Conservation (phyloP, 2,797 vertebrate species). For the Dipus sagitta region DNA sequence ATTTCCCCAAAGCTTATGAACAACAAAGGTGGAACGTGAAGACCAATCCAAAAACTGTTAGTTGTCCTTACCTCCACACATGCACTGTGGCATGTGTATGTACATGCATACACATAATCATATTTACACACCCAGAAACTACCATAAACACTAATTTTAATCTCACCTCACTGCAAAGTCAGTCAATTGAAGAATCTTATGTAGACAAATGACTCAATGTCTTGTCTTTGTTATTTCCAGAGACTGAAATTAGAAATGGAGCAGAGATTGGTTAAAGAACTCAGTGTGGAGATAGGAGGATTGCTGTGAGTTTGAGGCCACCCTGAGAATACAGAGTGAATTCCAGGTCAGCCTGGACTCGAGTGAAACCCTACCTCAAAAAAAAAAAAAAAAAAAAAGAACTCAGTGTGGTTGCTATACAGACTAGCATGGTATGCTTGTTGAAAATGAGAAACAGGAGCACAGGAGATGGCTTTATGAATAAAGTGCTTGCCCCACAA, state of each 20-base stretch:
- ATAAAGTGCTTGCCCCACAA: no score
- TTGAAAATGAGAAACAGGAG: neutral
- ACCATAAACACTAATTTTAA: slow-evolving; percentile 33
- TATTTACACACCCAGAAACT: neutral
- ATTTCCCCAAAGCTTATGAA: no score
- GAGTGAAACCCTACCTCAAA: no score
- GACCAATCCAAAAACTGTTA: no score
- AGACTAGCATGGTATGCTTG: neutral
- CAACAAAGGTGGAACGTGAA: no score
- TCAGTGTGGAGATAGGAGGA: neutral
- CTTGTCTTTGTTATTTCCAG: neutral
- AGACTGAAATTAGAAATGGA: slow-evolving; percentile 14
- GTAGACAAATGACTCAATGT: neutral
- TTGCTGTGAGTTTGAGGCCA: no score
- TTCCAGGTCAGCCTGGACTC: no score
- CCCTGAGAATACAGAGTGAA: no score
- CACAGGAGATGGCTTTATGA: neutral
- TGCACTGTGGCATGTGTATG: no score
- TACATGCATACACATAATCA: no score
- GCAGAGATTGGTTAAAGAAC: slow-evolving; percentile 35
- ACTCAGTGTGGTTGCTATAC: neutral
- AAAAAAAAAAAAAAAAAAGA: no score
- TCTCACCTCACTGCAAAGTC: neutral
- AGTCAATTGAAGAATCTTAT: slow-evolving; percentile 28
- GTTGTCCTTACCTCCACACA: no score